Evolutionary conservation across 1,140 invertebrate genomes (phyloP).

Genomic region (Mya arenaria): DNA sequence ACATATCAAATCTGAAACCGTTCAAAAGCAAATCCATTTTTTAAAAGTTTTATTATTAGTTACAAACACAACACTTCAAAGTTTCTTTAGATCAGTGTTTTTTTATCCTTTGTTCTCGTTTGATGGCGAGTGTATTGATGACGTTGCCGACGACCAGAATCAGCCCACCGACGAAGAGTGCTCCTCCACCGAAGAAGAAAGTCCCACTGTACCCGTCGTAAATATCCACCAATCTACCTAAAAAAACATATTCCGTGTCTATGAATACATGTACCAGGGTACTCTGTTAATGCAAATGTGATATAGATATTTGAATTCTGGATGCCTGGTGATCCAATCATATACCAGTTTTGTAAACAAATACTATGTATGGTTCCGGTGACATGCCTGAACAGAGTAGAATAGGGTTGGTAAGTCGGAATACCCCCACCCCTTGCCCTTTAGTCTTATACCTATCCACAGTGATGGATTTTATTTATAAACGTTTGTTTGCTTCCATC

Average conservation of each 20-base stretch:
- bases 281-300: not conserved
- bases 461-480: no score
- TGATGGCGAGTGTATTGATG: not conserved
- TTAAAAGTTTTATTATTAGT: not conserved
- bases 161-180: conserved; percentile 12
- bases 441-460: no score
- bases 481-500: no score
- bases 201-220: conserved; percentile 21
- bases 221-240: conserved; percentile 13
- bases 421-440: no score
- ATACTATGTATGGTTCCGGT: not conserved
- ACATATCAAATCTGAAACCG: not conserved
- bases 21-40: not conserved
- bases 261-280: no score
- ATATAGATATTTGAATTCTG: not conserved
- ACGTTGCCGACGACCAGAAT: conserved; percentile 37
- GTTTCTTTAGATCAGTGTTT: not conserved
- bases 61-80: not conserved
- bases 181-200: conserved; percentile 20
- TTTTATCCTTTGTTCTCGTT: not conserved
- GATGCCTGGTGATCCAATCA: not conserved
- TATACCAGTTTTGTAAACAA: not conserved
- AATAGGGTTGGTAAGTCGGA: no score
- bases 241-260: not conserved
- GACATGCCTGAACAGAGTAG: not conserved